Percentiles rank a stretch among this genome's conserved stretches.
phyloP scores from a whole-genome alignment of 2,888 invertebrate genomes.

The Cephus runcator region DNA sequence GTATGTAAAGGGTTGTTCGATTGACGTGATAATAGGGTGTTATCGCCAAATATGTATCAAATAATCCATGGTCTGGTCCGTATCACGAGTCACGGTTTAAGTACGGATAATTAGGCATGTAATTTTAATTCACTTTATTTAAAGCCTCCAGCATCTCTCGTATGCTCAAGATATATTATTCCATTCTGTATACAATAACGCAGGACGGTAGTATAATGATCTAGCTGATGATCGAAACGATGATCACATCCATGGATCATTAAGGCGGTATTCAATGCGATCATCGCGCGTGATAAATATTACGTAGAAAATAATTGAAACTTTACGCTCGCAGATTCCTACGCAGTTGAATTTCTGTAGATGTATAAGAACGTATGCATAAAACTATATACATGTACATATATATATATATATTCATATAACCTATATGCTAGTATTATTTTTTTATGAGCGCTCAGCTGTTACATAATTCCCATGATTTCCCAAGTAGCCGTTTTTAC shows the following conservation, averaged over 20 bases:
- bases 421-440: not conserved
- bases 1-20: not conserved
- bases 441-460: not conserved
- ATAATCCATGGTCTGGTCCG: not conserved
- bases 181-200: no score
- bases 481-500: no score
- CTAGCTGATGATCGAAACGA: not conserved
- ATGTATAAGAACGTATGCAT: not conserved
- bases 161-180: not conserved
- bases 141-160: constrained; percentile 25
- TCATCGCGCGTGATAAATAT: not conserved
- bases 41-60: not conserved
- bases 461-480: not conserved
- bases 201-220: not conserved
- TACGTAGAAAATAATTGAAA: not conserved
- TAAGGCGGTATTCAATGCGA: not conserved
- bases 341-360: not conserved
- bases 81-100: constrained; percentile 14
- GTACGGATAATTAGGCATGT: constrained; percentile 40
- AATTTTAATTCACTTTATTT: constrained; percentile 38
- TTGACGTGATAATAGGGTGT: not conserved
- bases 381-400: not conserved
- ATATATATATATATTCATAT: not conserved
- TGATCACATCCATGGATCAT: not conserved
- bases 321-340: not conserved